Evolutionary conservation across 2,797 vertebrate species (phyloP), one percentile per base, ranked within the genome.

Genomic region (Graptemys geographica): DNA sequence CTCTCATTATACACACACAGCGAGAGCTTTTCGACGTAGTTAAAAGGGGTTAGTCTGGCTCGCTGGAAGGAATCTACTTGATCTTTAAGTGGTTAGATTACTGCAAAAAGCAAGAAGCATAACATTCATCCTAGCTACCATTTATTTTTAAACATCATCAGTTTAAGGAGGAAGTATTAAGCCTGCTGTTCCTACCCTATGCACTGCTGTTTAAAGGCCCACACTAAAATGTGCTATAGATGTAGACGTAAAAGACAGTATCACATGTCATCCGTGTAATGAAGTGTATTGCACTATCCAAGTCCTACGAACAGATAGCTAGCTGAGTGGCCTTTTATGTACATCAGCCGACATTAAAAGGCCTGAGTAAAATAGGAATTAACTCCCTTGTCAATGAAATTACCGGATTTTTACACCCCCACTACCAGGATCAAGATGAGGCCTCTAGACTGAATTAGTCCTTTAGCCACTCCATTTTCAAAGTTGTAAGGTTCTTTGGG

Each of bases 91-190:
- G 0, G 11, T 31, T 69, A 1, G 57, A 4, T 33, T 47, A 49
- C 2, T 56, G 65, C 65, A 79, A 81, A 56, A 52, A 41, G 12
- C 81, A 4, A 80, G n/a, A 6, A 47, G 62, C 16, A 81, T 51
- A 56, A 9, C 79, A 28, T 81, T 88, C 0, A 0, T 59, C 31
- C 83, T 0, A 15, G 53, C 62, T 85, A 83, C 90, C 88, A 41
- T 11, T 90, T 81, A 86, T 81, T 92, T 87, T 94, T 53, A 89
- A 91, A 89, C 51, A 18, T 80, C 53, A 10, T 16, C 69, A 49
- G 89, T 57, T 72, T 49, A 74, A 92, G 85, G 76, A 95, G 83
- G 76, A 97, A 96, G 82, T 47, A 62, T 79, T 87, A 56, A 74
- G 95, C 80, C 7, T 0, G 53, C 59, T 91, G 31, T 23, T 27